Evolutionary conservation across 2,797 vertebrate genomes (phyloP).

Genomic region (Pempheris klunzingeri): DNA sequence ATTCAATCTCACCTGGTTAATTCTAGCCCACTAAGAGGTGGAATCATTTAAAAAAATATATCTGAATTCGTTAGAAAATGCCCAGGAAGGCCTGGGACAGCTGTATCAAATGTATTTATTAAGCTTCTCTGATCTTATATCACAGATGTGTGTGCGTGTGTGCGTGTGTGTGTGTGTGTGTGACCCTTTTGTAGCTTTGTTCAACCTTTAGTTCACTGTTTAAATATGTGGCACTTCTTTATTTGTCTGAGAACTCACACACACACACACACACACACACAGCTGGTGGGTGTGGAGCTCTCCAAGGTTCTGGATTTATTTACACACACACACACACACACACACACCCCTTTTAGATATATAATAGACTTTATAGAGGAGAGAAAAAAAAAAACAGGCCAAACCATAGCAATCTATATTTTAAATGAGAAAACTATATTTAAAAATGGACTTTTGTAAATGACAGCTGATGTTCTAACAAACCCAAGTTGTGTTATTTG

Average conservation of each 20-base stretch:
- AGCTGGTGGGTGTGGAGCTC: constrained; percentile 39
- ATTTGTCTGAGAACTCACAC: neutral
- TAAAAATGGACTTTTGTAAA: neutral
- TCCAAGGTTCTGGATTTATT: constrained; percentile 54
- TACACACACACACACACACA: too few species aligned
- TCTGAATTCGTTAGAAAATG: neutral
- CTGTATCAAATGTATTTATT: neutral
- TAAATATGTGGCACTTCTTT: neutral
- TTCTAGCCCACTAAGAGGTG: constrained; percentile 21
- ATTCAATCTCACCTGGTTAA: neutral
- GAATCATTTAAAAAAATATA: neutral
- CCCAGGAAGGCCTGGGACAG: neutral
- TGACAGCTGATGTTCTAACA: neutral
- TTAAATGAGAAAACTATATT: too few species aligned
- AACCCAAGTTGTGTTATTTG: neutral
- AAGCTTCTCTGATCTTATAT: too few species aligned
- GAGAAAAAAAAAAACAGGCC: too few species aligned
- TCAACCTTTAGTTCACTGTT: too few species aligned
- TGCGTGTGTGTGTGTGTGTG: too few species aligned
- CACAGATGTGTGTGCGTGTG: too few species aligned
- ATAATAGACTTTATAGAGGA: too few species aligned
- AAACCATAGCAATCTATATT: neutral
- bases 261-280: neutral
- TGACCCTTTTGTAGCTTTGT: too few species aligned
- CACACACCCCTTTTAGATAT: neutral